Conservation (phyloP, 2,888 invertebrate genomes). For the Drosophila anomelani region DNA sequence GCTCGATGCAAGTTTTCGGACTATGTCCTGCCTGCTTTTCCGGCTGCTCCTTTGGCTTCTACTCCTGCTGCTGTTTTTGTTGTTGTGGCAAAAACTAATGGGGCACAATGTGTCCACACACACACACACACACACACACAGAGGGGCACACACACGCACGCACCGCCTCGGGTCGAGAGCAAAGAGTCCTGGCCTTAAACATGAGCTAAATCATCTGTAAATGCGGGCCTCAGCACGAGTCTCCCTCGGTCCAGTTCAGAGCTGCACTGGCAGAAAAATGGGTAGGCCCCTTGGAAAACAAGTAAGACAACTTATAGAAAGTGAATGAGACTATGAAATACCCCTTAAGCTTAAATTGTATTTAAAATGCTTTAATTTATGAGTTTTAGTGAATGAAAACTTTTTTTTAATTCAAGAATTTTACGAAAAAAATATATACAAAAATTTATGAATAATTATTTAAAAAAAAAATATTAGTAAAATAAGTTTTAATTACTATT, state of each 20-base stretch:
- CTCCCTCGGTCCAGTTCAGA: conserved; percentile 16
- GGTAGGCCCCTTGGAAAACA: fast-evolving
- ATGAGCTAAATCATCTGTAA: conserved; percentile 83
- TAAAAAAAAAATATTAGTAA: too few species aligned
- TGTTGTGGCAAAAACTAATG: conserved; percentile 75
- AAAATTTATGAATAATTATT: too few species aligned
- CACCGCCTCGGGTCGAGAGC: conserved; percentile 42
- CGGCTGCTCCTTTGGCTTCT: conserved; percentile 34
- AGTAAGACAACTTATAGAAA: too few species aligned
- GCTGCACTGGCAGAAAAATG: conserved; percentile 12
- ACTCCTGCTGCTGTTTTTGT: conserved; percentile 40
- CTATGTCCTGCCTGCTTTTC: conserved; percentile 26
- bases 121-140: conserved; percentile 23
- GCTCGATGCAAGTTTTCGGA: conserved; percentile 75
- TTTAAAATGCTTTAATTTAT: background rate
- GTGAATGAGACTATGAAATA: background rate
- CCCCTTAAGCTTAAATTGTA: background rate
- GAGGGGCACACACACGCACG: conserved; percentile 22
- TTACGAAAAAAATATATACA: too few species aligned
- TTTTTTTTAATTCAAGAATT: background rate
- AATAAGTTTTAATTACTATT: too few species aligned
- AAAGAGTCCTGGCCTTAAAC: conserved; percentile 73
- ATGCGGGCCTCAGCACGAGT: conserved; percentile 65
- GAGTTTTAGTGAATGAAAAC: background rate
- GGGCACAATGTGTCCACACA: conserved; percentile 79